These are phyloP conservation scores for Alfaro cultratus DNA, from an alignment of 2,797 vertebrate genomes.

Conservation along the genomic window DNA sequence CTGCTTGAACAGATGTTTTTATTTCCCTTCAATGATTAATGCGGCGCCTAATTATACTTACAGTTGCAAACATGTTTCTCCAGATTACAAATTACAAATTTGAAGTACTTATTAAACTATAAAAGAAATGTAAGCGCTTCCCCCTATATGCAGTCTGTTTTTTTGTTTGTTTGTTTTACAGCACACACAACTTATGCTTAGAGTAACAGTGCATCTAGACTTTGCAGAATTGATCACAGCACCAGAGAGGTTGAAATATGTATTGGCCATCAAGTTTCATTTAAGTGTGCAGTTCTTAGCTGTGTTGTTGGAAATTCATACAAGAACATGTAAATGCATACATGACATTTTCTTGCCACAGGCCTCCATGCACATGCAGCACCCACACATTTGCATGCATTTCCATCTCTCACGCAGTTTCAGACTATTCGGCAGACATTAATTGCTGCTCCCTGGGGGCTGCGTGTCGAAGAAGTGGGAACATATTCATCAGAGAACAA, in stretches of 20 bases:
- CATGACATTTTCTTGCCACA: neutral
- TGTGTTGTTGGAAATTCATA: neutral
- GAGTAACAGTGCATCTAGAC: neutral
- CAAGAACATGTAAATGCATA: neutral
- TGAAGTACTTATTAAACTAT: neutral
- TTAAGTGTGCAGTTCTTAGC: neutral
- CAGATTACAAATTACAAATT: neutral
- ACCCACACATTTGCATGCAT: conserved; percentile 4
- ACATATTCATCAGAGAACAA: conserved; percentile 24
- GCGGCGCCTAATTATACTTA: neutral
- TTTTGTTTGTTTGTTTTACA: neutral
- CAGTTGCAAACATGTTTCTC: neutral
- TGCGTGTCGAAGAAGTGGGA: conserved; percentile 21
- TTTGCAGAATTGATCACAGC: neutral
- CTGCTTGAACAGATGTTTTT: neutral
- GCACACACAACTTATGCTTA: neutral
- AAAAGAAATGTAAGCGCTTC: neutral
- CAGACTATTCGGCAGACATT: conserved; percentile 23
- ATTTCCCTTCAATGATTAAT: neutral
- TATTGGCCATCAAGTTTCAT: neutral
- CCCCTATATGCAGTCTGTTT: neutral
- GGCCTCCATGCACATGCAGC: neutral
- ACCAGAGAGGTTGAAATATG: neutral
- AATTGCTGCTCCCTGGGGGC: conserved; percentile 34
- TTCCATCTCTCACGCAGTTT: conserved; percentile 24